Base-by-base conservation (phyloP, 30 jellyfish, hydroid and myxozoan genomes). In the Cassiopea xamachana region DNA sequence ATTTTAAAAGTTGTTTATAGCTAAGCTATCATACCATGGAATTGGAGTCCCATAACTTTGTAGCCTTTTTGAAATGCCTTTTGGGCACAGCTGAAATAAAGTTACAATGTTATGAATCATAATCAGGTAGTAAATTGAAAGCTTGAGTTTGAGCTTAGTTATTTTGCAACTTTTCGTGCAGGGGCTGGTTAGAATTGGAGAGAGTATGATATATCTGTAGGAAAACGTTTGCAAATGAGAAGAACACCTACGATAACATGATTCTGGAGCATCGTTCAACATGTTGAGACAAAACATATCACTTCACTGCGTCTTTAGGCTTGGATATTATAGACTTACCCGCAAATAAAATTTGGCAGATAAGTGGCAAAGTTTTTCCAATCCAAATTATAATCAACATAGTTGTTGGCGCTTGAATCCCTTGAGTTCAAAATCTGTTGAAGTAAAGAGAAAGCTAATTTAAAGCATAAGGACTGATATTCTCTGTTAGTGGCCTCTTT, bases 21-120 rank as follows among this genome's bases (percentile, higher is more conserved):
- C 39, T 27, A 27, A 27, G 39, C 19, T 55, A 7, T 44, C 88
- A 60, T 79, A 73, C 95, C 98, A 51, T 69, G 86, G 55, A 85
- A 92, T 80, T 92, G 98, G 67, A 92, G 68, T 88, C 98, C 98
- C 73, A 92, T 92, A 10, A 92, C 93, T 72, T 86, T 86, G 78
- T 77, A 86, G 78, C 95, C 95, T 61, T 92, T 84, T 0, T 47
- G 55, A 46, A 77, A 71, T 14, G 98, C 98, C 2, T 43, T 48
- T 74, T 80, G 62, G 12, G 98, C 98, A 82, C 98, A 92, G 83
- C 98, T 92, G 77, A 39, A 85, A 81, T 3, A 13, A 27, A 27
- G 39, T 27, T 27, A 27, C 39, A 27, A 27, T 27, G 39, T 27
- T 27, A 27, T 27, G 39, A 27, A 27, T 27, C 39, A 27, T 27